Conservation (phyloP, 2,797 vertebrate genomes). For the Pterois miles region DNA sequence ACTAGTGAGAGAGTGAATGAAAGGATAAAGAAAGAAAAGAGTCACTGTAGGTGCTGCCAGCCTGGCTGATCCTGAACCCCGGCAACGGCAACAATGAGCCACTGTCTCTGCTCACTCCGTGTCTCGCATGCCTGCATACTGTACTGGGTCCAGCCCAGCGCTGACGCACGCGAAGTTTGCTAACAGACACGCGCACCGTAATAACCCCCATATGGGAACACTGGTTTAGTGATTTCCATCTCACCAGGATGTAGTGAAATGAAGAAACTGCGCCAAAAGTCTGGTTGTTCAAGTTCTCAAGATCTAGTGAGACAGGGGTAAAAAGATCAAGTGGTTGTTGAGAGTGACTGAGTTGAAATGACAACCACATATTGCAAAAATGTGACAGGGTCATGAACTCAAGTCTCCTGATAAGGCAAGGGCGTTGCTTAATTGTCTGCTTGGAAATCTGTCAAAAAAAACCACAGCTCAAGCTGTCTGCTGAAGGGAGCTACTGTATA, state of each 20-base stretch:
- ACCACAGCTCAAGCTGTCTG: not conserved
- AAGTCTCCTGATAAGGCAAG: conserved; percentile 1
- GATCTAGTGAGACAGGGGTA: conserved; percentile 7
- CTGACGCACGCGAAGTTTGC: not conserved
- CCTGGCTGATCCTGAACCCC: conserved; percentile 51
- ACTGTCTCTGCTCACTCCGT: conserved; percentile 51
- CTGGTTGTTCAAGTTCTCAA: not conserved
- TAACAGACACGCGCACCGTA: not conserved
- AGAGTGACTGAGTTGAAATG: conserved; percentile 31
- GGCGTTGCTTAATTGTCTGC: conserved; percentile 20
- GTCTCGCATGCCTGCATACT: conserved; percentile 31
- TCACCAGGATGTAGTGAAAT: not conserved
- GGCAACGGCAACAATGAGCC: conserved; percentile 71
- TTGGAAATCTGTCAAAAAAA: conserved; percentile 29
- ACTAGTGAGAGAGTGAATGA: conserved; percentile 29
- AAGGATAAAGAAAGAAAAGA: conserved; percentile 57
- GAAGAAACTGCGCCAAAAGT: too few species aligned
- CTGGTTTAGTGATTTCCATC: not conserved
- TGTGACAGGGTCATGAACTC: conserved; percentile 16
- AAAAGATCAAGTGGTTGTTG: not conserved
- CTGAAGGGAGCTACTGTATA: not conserved
- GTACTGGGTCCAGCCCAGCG: conserved; percentile 3
- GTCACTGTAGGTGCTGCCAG: conserved; percentile 49
- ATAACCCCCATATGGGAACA: not conserved
- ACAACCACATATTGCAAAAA: not conserved